A percentile compares a stretch with the other conserved stretches of the same genome.
These are phyloP conservation scores for Lichenostomus cassidix DNA, from an alignment of 2,113 vertebrate genomes.

Conservation along the genomic window DNA sequence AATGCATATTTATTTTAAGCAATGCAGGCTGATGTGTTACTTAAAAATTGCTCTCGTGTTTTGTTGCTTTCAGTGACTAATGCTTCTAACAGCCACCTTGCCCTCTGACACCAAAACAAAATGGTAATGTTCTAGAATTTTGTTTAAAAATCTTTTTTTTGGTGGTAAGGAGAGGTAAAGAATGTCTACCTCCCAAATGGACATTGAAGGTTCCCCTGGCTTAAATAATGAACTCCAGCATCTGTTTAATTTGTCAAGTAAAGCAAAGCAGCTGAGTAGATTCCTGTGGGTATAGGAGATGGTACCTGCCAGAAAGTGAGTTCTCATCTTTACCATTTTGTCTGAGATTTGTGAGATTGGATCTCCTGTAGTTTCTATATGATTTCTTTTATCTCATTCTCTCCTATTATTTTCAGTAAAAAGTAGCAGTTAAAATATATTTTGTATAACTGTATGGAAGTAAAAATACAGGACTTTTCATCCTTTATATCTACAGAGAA, in stretches of 20 bases:
- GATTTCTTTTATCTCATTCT: neutral
- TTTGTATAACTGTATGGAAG: neutral
- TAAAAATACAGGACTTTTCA: neutral
- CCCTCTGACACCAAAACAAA: neutral
- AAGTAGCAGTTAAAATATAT: neutral
- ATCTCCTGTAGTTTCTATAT: neutral
- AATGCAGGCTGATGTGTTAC: neutral
- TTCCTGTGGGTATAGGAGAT: neutral
- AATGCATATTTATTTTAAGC: neutral
- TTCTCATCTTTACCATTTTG: neutral
- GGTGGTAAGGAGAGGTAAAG: neutral
- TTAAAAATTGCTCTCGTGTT: neutral
- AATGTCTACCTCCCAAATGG: neutral
- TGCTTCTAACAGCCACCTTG: neutral
- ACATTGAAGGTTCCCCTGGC: neutral
- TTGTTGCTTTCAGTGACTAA: neutral
- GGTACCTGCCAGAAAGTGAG: neutral
- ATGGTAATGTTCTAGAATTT: neutral
- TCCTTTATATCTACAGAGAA: neutral
- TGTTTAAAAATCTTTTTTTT: too few species aligned
- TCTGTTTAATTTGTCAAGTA: neutral
- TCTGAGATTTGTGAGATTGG: neutral
- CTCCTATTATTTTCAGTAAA: neutral
- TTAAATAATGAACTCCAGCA: neutral
- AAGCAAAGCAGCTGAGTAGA: neutral